Percentiles rank a stretch among this genome's conserved stretches.
Evolutionary conservation across 1,140 invertebrate species (phyloP).

Genomic region (Phortica variegata): DNA sequence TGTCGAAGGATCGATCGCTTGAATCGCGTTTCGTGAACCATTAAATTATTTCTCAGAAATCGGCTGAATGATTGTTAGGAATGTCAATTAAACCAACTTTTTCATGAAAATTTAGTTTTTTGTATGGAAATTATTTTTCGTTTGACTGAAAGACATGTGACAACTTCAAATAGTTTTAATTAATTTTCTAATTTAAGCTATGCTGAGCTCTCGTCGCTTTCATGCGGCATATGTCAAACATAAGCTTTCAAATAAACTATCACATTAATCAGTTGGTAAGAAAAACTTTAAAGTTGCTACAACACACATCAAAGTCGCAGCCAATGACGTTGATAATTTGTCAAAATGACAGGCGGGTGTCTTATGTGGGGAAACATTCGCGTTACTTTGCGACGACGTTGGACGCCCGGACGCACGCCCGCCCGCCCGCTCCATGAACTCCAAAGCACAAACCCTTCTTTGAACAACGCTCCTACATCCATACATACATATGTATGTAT

Average conservation of each 20-base stretch:
- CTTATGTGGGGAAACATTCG: slow-evolving; percentile 21
- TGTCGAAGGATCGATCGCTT: too few relatives aligned
- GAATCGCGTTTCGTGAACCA: too few relatives aligned
- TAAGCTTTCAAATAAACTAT: slow-evolving; percentile 33
- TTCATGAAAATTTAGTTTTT: too few relatives aligned
- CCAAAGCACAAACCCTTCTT: slow-evolving; percentile 1
- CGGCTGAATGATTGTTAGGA: too few relatives aligned
- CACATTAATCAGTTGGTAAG: slow-evolving; percentile 40
- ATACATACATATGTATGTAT: background rate
- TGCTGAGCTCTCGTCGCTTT: too few relatives aligned
- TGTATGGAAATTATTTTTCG: too few relatives aligned
- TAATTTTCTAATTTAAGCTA: slow-evolving; percentile 40
- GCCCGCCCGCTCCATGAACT: background rate
- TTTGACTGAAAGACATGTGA: too few relatives aligned
- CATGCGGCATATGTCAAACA: too few relatives aligned
- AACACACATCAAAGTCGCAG: slow-evolving; percentile 42
- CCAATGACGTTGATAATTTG: slow-evolving; percentile 52
- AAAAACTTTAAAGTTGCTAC: slow-evolving; percentile 21
- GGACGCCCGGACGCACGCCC: slow-evolving; percentile 21
- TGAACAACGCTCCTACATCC: background rate
- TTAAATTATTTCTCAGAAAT: too few relatives aligned
- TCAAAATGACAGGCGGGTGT: slow-evolving; percentile 45
- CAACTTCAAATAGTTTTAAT: slow-evolving; percentile 20
- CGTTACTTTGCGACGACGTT: slow-evolving; percentile 22
- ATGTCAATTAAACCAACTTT: too few relatives aligned